A percentile compares a stretch with the other conserved stretches of the same genome.
Evolutionary conservation across 1,140 invertebrate species (phyloP).

Genomic region (Arctopsyche grandis): DNA sequence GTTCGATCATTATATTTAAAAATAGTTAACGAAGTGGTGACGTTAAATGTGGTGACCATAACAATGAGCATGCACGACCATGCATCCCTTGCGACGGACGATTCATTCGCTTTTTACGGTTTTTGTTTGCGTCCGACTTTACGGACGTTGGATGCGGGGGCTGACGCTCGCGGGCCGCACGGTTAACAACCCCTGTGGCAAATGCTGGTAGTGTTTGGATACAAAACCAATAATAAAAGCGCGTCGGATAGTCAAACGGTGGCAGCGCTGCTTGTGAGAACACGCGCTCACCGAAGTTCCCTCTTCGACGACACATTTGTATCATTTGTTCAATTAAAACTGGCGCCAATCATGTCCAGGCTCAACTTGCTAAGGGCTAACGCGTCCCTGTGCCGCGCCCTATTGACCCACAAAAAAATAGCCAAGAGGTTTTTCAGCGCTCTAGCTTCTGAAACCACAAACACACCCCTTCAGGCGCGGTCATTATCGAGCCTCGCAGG

Average conservation of each 20-base stretch:
- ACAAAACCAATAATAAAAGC: slow-evolving; percentile 28
- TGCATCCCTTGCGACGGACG: too few species aligned
- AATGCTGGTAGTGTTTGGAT: slow-evolving; percentile 21
- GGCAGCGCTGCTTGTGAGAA: neutral
- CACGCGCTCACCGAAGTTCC: neutral
- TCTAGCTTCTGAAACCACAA: neutral
- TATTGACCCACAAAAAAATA: neutral
- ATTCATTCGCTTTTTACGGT: too few species aligned
- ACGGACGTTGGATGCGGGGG: neutral
- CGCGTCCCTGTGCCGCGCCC: neutral
- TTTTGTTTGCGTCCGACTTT: neutral
- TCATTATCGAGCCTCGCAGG: slow-evolving; percentile 59
- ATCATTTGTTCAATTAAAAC: neutral
- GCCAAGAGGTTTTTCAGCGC: slow-evolving; percentile 21
- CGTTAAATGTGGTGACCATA: too few species aligned
- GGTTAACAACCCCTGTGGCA: neutral
- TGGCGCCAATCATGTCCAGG: slow-evolving; percentile 1
- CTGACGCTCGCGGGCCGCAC: neutral
- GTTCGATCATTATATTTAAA: too few species aligned
- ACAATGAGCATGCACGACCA: too few species aligned
- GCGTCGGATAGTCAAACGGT: slow-evolving; percentile 21
- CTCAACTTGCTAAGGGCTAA: slow-evolving; percentile 17
- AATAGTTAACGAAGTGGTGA: too few species aligned
- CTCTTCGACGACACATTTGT: neutral
- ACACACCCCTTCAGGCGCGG: neutral